Evolutionary conservation across 92 coral and sea anemone species (phyloP).

Genomic region (Paramuricea clavata): DNA sequence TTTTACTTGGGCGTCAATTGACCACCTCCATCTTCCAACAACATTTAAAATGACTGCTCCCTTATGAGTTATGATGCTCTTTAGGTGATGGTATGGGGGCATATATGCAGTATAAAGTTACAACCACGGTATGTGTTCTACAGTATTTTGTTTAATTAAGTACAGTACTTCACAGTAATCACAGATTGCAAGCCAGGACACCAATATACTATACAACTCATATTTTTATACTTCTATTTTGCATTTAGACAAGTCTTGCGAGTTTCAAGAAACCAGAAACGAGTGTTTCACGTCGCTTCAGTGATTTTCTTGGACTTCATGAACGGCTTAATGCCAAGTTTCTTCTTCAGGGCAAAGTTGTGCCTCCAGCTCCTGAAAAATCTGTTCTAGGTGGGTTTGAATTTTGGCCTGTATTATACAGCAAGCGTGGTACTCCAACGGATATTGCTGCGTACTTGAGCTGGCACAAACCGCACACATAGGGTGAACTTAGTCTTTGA

Average conservation of each 20-base stretch:
- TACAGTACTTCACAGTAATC: too few relatives aligned
- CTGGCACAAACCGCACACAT: too few relatives aligned
- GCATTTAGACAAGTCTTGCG: slow-evolving; percentile 87
- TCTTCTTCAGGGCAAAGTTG: slow-evolving; percentile 85
- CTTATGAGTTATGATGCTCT: background rate
- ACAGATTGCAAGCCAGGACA: too few relatives aligned
- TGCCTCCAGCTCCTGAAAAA: slow-evolving; percentile 99
- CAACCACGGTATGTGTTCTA: slow-evolving; percentile 85
- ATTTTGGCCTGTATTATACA: too few relatives aligned
- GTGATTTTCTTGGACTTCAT: slow-evolving; percentile 98
- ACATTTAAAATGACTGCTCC: background rate
- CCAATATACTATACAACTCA: background rate
- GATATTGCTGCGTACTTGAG: too few relatives aligned
- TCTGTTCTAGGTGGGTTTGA: slow-evolving; percentile 87
- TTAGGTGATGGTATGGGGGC: slow-evolving; percentile 99
- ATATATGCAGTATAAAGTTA: slow-evolving; percentile 89
- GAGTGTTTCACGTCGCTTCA: slow-evolving; percentile 86
- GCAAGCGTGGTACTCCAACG: too few relatives aligned
- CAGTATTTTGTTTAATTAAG: too few relatives aligned
- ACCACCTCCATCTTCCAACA: too few relatives aligned
- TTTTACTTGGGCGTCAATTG: too few relatives aligned
- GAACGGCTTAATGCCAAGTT: slow-evolving; percentile 86
- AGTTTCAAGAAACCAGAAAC: slow-evolving; percentile 90
- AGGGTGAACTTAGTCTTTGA: too few relatives aligned
- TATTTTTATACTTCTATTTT: background rate